Evolutionary conservation across 35 echinoderm and acorn worm genomes (phyloP), one percentile per base, ranked within the genome.

Genomic region (Strongylocentrotus purpuratus): DNA sequence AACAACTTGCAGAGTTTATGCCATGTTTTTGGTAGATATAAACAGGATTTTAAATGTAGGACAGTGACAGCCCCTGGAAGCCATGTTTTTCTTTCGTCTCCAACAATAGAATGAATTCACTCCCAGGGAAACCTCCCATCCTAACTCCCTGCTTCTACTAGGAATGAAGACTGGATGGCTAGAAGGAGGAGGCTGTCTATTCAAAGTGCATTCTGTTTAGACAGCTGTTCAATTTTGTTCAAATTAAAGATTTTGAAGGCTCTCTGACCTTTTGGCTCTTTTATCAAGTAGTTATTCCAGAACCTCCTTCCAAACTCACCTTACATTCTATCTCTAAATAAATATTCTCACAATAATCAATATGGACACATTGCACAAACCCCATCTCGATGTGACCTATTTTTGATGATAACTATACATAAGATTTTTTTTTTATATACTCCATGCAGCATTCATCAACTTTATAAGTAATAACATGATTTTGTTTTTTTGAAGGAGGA

Each of bases 301-400:
- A n/a, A 78, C 65, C 65, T 78, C 65, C 65, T 78, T 78, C 65
- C 28, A 22, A 78, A n/a, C 65, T 78, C 65, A 22, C 20, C 22
- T 78, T 78, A 78, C 65, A 22, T 78, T 17, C 4, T 28, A 28
- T 78, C 65, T 78, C 65, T 78, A 78, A 78, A 78, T 78, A 78
- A 78, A 78, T 78, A 78, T 78, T 78, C 65, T 78, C 65, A n/a
- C n/a, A n/a, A n/a, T n/a, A 78, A 78, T 78, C 65, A n/a, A 78
- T 78, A n/a, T 78, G 65, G 65, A 78, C 65, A 78, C 15, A 78
- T 78, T 78, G 65, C 65, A 78, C 65, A 78, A 78, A 78, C n/a
- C 65, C 25, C 7, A 78, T 31, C 5, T 78, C 22, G 20, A 78
- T 78, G 22, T 78, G 65, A 78, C 20, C 20, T 78, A 22, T 28